Evolutionary conservation across 2,888 invertebrate species (phyloP), one percentile per base, ranked within the genome.

Genomic region (Synanthedon vespiformis): DNA sequence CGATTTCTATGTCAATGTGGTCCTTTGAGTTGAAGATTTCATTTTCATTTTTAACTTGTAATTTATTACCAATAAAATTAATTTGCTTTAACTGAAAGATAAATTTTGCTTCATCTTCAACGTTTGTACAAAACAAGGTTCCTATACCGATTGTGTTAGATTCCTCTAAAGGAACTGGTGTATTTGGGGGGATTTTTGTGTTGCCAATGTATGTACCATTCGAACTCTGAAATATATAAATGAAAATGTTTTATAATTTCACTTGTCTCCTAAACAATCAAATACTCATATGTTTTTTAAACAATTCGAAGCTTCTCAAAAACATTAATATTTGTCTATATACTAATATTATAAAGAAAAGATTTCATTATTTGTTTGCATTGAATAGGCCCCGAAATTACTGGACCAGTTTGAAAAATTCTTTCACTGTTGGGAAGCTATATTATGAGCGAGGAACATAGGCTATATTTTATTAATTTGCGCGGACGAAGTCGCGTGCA

Each of bases 131-230:
- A 41, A 58, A 50, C 27, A 74, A 69, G 80, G 84, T 85, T 8
- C 91, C 91, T 59, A 91, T 77, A 4, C 90, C 89, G 62, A 91
- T 78, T 13, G 85, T 58, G 69, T 90, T 89, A 48, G 74, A 74
- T 49, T 86, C 70, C 51, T 68, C 63, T 14, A 90, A 58, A 48
- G 61, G 55, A 53, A 77, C 68, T 50, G 81, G 77, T 14, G 62
- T 62, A 48, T 77, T 73, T 41, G 77, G 65, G 12, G 69, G 57
- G 59, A 89, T 86, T 64, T 64, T 74, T 4, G 61, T 63, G 2
- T 71, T 69, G 52, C 90, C 90, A 52, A 91, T 70, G 69, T 70
- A 91, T 16, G 89, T 78, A 51, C 91, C 91, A 80, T 91, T 91
- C 3, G 88, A 76, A 66, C 90, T 91, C 91, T 91, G 64, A 57